These are phyloP conservation scores for Tromatobia lineatoria DNA, from an alignment of 2,888 invertebrate species.

Conservation along the genomic window DNA sequence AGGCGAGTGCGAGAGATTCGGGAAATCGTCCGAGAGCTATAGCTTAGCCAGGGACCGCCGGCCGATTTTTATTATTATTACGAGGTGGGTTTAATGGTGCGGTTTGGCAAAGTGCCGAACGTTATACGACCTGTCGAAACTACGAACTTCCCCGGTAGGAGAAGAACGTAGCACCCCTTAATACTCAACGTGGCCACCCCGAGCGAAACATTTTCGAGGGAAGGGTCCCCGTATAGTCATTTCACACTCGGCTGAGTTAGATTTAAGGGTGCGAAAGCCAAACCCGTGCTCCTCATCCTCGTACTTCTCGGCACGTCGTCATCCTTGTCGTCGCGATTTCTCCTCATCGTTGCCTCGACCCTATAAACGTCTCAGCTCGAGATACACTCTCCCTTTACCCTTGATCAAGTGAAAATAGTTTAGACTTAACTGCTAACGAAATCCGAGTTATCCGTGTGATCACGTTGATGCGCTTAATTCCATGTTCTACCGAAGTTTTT, in stretches of 20 bases:
- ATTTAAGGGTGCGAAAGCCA: constrained; percentile 70
- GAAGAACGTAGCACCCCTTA: constrained; percentile 32
- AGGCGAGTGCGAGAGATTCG: constrained; percentile 42
- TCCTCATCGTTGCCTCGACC: constrained; percentile 13
- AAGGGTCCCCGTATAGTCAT: constrained; percentile 59
- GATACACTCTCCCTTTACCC: constrained; percentile 9
- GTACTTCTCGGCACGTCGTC: constrained; percentile 29
- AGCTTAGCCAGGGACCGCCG: constrained; percentile 10
- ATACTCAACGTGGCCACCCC: constrained; percentile 40
- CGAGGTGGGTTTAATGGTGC: constrained; percentile 67
- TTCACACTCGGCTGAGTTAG: constrained; percentile 71
- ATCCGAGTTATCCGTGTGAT: constrained; percentile 28
- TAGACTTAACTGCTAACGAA: constrained; percentile 48
- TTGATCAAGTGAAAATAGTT: constrained; percentile 59
- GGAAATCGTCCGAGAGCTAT: constrained; percentile 57
- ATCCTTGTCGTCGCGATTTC: constrained; percentile 34
- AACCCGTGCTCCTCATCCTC: constrained; percentile 33
- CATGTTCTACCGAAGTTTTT: background rate
- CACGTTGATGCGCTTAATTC: constrained; percentile 7
- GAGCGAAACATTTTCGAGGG: constrained; percentile 47
- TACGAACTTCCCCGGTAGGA: constrained; percentile 36
- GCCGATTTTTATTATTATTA: constrained; percentile 66
- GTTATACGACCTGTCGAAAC: constrained; percentile 61
- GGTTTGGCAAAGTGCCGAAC: constrained; percentile 65
- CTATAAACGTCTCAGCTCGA: constrained; percentile 28